A percentile compares a stretch with the other conserved stretches of the same genome.
phyloP scores from a whole-genome alignment of 2,888 invertebrate species.

The Gari tellinella region DNA sequence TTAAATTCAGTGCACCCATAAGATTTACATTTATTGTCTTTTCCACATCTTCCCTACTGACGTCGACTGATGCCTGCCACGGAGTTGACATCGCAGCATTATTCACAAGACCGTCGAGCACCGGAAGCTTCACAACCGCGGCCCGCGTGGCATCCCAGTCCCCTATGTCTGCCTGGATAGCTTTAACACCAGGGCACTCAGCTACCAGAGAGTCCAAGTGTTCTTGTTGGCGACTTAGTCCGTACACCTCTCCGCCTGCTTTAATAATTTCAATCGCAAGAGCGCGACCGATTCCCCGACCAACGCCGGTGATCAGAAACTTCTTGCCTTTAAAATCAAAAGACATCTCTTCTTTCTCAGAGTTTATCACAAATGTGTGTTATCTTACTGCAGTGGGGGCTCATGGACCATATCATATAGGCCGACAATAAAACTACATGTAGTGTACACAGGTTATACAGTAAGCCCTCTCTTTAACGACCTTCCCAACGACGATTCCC shows the following conservation, averaged over 20 bases:
- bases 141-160: constrained; percentile 91
- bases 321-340: constrained; percentile 87
- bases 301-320: constrained; percentile 94
- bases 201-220: constrained; percentile 88
- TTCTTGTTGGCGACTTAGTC: constrained; percentile 89
- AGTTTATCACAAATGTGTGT: no score
- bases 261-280: constrained; percentile 89
- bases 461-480: no score
- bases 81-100: constrained; percentile 92
- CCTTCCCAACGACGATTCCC: no score
- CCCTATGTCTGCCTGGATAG: constrained; percentile 89
- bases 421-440: no score
- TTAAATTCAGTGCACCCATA: constrained; percentile 93
- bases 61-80: constrained; percentile 89
- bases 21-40: constrained; percentile 91
- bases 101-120: constrained; percentile 93
- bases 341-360: constrained; percentile 24
- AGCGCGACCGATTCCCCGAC: constrained; percentile 92
- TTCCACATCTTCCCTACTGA: constrained; percentile 89
- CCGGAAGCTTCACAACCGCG: constrained; percentile 87
- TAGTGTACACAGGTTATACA: no score
- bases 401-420: no score
- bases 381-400: no score
- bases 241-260: constrained; percentile 91
- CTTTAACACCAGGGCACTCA: constrained; percentile 60